These are phyloP conservation scores for Miniopterus natalensis DNA, from an alignment of 2,113 vertebrate genomes.

Conservation along the genomic window DNA sequence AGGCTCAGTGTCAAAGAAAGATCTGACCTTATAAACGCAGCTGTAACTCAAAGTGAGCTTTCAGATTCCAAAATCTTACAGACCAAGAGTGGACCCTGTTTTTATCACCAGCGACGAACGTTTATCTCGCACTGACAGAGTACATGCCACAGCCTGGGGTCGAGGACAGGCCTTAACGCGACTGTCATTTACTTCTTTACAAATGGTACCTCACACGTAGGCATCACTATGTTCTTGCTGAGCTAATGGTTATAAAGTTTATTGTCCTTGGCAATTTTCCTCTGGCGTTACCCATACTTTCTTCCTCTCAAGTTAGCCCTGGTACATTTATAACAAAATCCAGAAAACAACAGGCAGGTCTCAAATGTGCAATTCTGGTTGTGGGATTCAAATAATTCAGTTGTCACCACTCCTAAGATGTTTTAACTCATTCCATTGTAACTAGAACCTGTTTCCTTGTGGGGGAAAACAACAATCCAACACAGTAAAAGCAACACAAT, in stretches of 20 bases:
- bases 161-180: background rate
- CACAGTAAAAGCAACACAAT: background rate
- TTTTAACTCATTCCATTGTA: background rate
- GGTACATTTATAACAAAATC: background rate
- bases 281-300: too few relatives aligned
- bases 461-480: background rate
- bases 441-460: background rate
- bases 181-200: background rate
- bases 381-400: background rate
- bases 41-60: background rate
- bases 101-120: fast-evolving
- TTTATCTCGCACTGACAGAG: fast-evolving
- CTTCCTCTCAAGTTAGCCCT: background rate
- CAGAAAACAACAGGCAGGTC: background rate
- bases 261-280: background rate
- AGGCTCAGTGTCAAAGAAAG: background rate
- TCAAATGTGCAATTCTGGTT: background rate
- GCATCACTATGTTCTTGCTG: fast-evolving
- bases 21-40: fast-evolving
- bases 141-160: fast-evolving
- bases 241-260: background rate
- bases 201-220: fast-evolving
- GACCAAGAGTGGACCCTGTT: background rate
- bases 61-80: background rate
- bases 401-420: background rate